A percentile compares a stretch with the other conserved stretches of the same genome.
phyloP scores from a whole-genome alignment of 2,888 invertebrate genomes.

The Zygaena filipendulae region DNA sequence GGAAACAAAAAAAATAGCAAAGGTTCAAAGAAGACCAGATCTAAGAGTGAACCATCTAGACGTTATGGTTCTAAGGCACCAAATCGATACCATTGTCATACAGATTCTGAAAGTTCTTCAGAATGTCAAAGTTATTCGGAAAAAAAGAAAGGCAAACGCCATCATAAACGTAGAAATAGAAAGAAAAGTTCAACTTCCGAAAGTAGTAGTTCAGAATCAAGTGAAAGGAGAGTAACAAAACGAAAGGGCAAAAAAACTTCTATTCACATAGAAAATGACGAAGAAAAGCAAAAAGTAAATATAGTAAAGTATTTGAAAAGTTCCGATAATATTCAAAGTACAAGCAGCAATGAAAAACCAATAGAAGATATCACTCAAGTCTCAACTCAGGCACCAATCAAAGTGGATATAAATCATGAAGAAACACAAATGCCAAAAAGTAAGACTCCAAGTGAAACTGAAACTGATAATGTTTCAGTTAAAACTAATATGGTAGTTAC shows the following conservation, averaged over 20 bases:
- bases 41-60: conserved; percentile 58
- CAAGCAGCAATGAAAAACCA: conserved; percentile 19
- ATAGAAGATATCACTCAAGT: conserved; percentile 17
- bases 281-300: conserved; percentile 54
- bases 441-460: conserved; percentile 51
- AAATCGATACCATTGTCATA: conserved; percentile 32
- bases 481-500: conserved; percentile 62
- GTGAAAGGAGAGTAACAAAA: conserved; percentile 46
- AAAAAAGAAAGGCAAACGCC: conserved; percentile 49
- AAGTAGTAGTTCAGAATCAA: conserved; percentile 54
- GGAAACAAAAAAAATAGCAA: conserved; percentile 30
- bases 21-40: conserved; percentile 44
- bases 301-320: conserved; percentile 50
- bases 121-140: conserved; percentile 40
- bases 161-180: conserved; percentile 46
- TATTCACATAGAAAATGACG: conserved; percentile 52
- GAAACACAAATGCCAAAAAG: conserved; percentile 30
- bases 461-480: conserved; percentile 55
- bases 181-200: conserved; percentile 51
- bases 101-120: conserved; percentile 43
- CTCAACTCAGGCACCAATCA: conserved; percentile 26
- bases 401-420: no score
- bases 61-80: conserved; percentile 34
- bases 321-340: conserved; percentile 24
- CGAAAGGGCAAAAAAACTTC: conserved; percentile 58